Conservation (phyloP, 2,888 invertebrate genomes). For the Apodemia zela region DNA sequence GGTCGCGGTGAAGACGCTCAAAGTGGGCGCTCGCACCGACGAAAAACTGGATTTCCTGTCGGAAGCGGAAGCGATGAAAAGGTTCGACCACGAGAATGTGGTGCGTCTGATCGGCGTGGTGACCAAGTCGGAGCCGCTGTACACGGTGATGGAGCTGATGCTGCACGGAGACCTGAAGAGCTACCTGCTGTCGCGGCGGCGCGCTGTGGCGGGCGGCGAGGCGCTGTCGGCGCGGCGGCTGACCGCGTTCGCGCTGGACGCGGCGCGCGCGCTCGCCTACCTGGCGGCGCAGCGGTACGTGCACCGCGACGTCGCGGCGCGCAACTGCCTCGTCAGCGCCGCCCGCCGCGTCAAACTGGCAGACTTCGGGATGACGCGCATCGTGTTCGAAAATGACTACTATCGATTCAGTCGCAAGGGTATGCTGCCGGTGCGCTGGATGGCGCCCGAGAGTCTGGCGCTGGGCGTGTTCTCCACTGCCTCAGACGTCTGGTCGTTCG, state of each 20-base stretch:
- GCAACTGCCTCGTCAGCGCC: constrained; percentile 89
- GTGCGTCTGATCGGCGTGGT: constrained; percentile 92
- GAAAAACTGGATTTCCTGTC: constrained; percentile 95
- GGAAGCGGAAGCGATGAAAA: constrained; percentile 96
- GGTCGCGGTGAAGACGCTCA: constrained; percentile 94
- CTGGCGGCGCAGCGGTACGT: constrained; percentile 92
- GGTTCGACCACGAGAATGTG: constrained; percentile 94
- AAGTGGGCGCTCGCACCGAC: constrained; percentile 89
- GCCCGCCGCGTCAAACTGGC: constrained; percentile 87
- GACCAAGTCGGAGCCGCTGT: constrained; percentile 91
- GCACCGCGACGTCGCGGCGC: constrained; percentile 92
- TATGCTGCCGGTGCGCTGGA: constrained; percentile 95
- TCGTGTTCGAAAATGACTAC: constrained; percentile 93
- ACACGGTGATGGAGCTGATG: constrained; percentile 97
- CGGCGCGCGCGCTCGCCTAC: constrained; percentile 91
- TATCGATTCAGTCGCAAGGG: constrained; percentile 93
- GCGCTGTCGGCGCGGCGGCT: constrained; percentile 89
- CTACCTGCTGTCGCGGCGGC: constrained; percentile 90
- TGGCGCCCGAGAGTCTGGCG: constrained; percentile 93
- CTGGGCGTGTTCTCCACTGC: constrained; percentile 91
- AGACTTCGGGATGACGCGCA: constrained; percentile 96
- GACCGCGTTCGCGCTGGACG: constrained; percentile 93
- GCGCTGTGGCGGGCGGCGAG: constrained; percentile 86
- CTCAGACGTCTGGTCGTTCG: constrained; percentile 95
- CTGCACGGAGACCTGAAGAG: constrained; percentile 95